Evolutionary conservation across 2,113 vertebrate species (phyloP), one percentile per base, ranked within the genome.

Genomic region (Lagenorhynchus albirostris): DNA sequence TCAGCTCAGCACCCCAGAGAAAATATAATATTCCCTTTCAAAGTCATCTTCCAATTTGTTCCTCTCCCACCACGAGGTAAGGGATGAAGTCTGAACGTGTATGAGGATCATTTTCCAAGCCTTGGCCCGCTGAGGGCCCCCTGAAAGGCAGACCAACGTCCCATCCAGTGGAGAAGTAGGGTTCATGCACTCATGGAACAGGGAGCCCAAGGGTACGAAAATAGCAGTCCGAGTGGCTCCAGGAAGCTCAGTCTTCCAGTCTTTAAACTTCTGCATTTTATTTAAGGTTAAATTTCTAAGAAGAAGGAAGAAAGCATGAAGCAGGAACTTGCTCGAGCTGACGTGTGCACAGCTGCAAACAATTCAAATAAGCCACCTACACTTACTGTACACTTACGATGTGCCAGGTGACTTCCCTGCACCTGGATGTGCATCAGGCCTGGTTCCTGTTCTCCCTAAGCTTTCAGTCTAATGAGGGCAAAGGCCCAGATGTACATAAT

Each of bases 181-280:
- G 23, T 10, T 44, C n/a, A 0, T 0, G 62, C 1, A 1, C 21
- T 73, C 14, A 10, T 0, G 26, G 60, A 36, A 47, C 2, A 0
- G 68, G 62, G 82, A 82, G 2, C 10, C 67, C 36, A 4, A 20
- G 18, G 14, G 50, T 31, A 3, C 36, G 0, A 0, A 7, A n/a
- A 38, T 3, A 33, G 71, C 53, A 73, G 74, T 18, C 50, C 58
- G 33, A 50, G 9, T 2, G 29, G 58, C 26, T 11, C 31, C 53
- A 50, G 68, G 73, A 85, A 55, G 60, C 50, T 65, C 47, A 65
- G 44, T 63, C 80, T 84, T 70, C n/a, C 29, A 71, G 38, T 36
- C 73, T 89, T 85, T 14, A 77, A 82, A 87, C 80, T 91, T 94
- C 73, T 71, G 80, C 74, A 65, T 90, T 95, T 96, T 93, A 89